Evolutionary conservation across 2,113 vertebrate genomes (phyloP), one percentile per base, ranked within the genome.

Genomic region (Chrysemys picta): DNA sequence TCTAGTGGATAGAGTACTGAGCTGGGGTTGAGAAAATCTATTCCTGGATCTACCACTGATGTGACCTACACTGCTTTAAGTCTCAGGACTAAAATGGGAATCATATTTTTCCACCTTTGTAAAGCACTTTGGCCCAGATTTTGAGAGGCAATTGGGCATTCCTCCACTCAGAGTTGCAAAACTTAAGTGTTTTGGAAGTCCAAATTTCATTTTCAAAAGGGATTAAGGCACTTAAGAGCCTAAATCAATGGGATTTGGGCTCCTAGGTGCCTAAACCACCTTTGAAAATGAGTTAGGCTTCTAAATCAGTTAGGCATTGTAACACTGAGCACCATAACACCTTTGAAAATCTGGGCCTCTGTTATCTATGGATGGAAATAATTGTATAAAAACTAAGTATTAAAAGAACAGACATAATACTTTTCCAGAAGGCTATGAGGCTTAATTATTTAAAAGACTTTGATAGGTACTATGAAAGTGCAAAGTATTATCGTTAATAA

Each of bases 401-500:
- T 72, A 72, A 38, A 72, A 38, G 65, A 69, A 19, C 65, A 69
- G 65, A 72, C 0, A 22, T 38, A 93, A 29, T 89, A 85, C 56
- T 52, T 0, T 89, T 47, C 24, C 5, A 25, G 42, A 7, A 78
- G 65, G 31, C 92, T 59, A 11, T 75, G 45, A 96, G 90, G 93
- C 53, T 91, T 93, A 92, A 88, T 95, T 96, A 88, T 85, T 88
- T 80, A 54, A 86, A 94, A 94, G 29, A 4, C 11, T 94, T 82
- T 75, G 83, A 89, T 83, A 95, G 79, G 69, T 38, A 35, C 4
- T 82, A 50, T 89, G 62, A 72, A 94, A 88, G 25, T 65, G 81
- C 81, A 45, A 97, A 88, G 2, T 69, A 25, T 86, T 93, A 78
- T 45, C 90, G 83, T 93, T 96, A 95, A 92, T 88, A 95, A 89